phyloP scores from a whole-genome alignment of 2,113 vertebrate species.

The Murina feae region DNA sequence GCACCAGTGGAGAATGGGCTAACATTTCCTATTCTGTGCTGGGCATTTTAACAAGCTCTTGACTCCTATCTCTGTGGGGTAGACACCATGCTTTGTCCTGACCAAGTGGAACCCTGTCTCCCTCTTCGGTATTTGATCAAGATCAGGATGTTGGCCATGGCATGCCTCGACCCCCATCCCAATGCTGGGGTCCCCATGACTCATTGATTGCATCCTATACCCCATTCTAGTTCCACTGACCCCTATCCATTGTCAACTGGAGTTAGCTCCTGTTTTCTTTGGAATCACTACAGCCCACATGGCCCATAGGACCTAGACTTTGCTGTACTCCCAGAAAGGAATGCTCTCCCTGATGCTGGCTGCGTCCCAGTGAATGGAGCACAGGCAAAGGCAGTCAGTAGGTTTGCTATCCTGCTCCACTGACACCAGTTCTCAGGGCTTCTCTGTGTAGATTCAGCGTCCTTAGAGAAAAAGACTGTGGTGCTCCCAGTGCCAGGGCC shows the following conservation, averaged over 20 bases:
- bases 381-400: background rate
- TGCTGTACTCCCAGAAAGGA: background rate
- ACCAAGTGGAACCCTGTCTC: background rate
- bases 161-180: background rate
- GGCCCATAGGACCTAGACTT: background rate
- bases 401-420: background rate
- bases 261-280: background rate
- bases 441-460: background rate
- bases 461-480: accelerated
- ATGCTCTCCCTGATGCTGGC: background rate
- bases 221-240: background rate
- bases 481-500: no score
- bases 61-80: background rate
- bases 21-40: accelerated
- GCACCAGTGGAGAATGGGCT: no score
- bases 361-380: background rate
- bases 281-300: background rate
- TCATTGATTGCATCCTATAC: background rate
- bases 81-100: no score
- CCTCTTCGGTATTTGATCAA: background rate
- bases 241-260: no score
- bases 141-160: no score
- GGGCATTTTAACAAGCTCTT: background rate
- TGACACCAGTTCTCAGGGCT: background rate
- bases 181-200: background rate